Percentiles rank a stretch among this genome's conserved stretches.
Conservation (phyloP, 2,888 invertebrate genomes). For the Augochlorella aurata region DNA sequence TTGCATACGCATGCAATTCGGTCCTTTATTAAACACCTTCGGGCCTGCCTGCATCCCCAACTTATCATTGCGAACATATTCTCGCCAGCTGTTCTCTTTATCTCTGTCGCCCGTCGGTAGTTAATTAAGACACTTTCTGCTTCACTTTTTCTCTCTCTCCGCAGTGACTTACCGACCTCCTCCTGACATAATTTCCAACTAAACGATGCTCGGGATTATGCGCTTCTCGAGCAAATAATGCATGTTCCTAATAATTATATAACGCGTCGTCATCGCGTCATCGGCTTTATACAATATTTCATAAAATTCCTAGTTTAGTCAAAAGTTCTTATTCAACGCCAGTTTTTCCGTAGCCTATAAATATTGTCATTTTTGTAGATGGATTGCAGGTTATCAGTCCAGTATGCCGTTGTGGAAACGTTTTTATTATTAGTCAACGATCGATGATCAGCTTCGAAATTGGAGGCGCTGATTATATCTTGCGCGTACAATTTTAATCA, state of each 20-base stretch:
- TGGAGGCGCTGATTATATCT: not conserved
- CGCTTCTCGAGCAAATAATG: not conserved
- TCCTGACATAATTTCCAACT: not conserved
- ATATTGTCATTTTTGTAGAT: not conserved
- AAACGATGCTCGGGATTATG: not conserved
- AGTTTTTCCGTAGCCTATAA: not conserved
- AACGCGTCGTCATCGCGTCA: no score
- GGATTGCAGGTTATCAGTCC: not conserved
- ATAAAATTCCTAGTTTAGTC: no score
- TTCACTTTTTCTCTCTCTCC: conserved; percentile 17
- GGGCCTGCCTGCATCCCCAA: not conserved
- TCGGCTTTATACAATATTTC: no score
- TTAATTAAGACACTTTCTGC: conserved; percentile 53
- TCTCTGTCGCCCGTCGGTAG: conserved; percentile 26
- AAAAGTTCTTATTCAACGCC: no score
- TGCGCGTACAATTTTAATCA: not conserved
- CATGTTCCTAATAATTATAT: no score
- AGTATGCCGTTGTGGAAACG: not conserved
- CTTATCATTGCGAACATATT: conserved; percentile 38
- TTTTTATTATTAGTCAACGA: not conserved
- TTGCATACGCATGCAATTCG: conserved; percentile 19
- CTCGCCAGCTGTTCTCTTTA: conserved; percentile 37
- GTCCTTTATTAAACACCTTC: conserved; percentile 27
- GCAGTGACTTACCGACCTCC: conserved; percentile 29
- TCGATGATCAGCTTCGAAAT: not conserved